A percentile compares a stretch with the other conserved stretches of the same genome.
phyloP scores from a whole-genome alignment of 2,797 vertebrate genomes.

The Eptatretus atami region DNA sequence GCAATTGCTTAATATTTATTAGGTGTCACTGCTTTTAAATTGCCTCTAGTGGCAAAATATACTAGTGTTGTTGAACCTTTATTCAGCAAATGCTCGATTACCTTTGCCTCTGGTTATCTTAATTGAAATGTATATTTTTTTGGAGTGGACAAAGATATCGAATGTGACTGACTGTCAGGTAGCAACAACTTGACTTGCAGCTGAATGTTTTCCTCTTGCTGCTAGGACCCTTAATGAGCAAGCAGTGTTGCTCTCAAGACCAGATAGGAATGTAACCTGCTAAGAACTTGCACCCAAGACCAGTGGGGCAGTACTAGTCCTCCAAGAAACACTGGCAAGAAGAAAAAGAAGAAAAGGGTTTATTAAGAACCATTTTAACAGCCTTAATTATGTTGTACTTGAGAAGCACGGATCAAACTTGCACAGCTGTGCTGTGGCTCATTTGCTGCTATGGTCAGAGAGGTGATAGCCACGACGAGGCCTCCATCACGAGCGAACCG shows the following conservation, averaged over 20 bases:
- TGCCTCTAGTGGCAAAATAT: background rate
- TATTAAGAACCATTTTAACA: conserved; percentile 1
- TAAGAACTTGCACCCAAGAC: background rate
- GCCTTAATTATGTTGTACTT: conserved; percentile 1
- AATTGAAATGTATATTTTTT: no score
- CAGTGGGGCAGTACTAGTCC: conserved; percentile 1
- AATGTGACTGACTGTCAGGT: no score
- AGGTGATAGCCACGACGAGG: conserved; percentile 1
- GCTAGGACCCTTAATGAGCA: conserved; percentile 4
- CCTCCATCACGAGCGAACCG: no score
- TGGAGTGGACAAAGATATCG: no score
- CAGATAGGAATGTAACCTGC: conserved; percentile 4
- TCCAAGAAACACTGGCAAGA: conserved; percentile 5
- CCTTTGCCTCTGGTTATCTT: background rate
- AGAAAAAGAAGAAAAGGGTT: background rate
- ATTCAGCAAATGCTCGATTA: conserved; percentile 4
- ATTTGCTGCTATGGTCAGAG: conserved; percentile 1
- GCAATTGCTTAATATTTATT: no score
- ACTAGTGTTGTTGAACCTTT: conserved; percentile 4
- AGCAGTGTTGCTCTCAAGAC: conserved; percentile 5
- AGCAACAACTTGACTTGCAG: no score
- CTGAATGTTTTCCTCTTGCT: background rate
- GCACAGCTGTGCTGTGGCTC: conserved; percentile 4
- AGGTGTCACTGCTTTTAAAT: no score
- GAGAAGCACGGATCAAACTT: conserved; percentile 2